Conservation (phyloP, 2,797 vertebrate genomes). For the Cryptoprocta ferox region DNA sequence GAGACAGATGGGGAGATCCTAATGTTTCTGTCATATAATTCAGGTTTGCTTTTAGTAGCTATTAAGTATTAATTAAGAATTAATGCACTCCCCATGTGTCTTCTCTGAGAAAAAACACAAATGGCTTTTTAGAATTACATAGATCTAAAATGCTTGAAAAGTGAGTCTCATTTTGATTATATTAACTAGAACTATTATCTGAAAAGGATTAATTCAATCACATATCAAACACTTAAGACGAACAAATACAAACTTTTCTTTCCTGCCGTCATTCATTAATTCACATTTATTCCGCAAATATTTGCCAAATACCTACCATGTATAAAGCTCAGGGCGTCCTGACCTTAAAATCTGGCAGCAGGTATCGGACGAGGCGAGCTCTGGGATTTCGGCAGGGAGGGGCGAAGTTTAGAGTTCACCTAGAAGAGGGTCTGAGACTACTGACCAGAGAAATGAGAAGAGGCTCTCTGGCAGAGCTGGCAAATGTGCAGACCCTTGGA, state of each 20-base stretch:
- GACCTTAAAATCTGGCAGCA: background rate
- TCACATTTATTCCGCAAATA: background rate
- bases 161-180: background rate
- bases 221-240: background rate
- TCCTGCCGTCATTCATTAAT: background rate
- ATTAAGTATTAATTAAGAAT: constrained; percentile 70
- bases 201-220: background rate
- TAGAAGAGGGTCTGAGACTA: background rate
- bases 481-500: background rate
- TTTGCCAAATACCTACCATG: background rate
- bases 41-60: constrained; percentile 61
- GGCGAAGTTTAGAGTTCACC: background rate
- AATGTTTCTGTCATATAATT: constrained; percentile 38
- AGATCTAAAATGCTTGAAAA: constrained; percentile 44
- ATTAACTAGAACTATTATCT: background rate
- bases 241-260: constrained; percentile 2
- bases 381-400: background rate
- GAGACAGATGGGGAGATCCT: background rate
- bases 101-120: constrained; percentile 4
- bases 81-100: constrained; percentile 37
- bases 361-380: background rate
- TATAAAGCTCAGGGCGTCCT: background rate
- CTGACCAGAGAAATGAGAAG: background rate
- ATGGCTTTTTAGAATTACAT: background rate
- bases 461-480: background rate